Evolutionary conservation across 2,113 vertebrate species (phyloP), one percentile per base, ranked within the genome.

Genomic region (Alaudala cheleensis): DNA sequence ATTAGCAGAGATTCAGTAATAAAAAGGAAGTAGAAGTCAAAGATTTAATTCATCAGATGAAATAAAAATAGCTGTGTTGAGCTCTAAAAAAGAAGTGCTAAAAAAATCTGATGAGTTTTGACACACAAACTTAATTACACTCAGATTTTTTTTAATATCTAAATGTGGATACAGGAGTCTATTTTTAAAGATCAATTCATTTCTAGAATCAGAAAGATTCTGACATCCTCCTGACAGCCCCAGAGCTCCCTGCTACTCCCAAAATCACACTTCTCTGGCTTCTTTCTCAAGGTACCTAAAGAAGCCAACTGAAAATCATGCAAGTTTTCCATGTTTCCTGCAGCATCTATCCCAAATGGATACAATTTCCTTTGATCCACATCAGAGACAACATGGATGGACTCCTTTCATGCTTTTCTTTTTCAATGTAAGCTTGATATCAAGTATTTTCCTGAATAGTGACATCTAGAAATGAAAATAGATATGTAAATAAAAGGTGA

Each of bases 61-160:
- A 88, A 83, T 64, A 97, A 94, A 96, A 96, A 96, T 96, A 96
- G 80, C 90, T 96, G 26, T 71, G 67, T 83, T 58, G 66, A 96
- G 85, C 60, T 76, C 80, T 86, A 61, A 95, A 97, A 97, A 95
- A 92, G 93, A 93, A 81, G 40, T 10, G 23, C 93, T 96, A 96
- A 90, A 97, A 97, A 93, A 81, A 53, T 71, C 85, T 96, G 88
- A 93, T 87, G 92, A 60, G 90, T 90, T 96, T 95, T 97, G 94
- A 97, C 95, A 95, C 28, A 81, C 67, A 88, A 88, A 94, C 76
- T 88, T 95, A 96, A 96, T 96, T 95, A 86, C 69, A 78, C 76
- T 49, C 60, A 28, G 25, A 69, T 24, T 80, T 85, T 20, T 90
- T 44, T 39, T 2, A 13, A 6, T 31, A 62, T 60, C 93, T 94